These are phyloP conservation scores for Chrysemys picta DNA, from an alignment of 2,113 vertebrate species.

Conservation along the genomic window DNA sequence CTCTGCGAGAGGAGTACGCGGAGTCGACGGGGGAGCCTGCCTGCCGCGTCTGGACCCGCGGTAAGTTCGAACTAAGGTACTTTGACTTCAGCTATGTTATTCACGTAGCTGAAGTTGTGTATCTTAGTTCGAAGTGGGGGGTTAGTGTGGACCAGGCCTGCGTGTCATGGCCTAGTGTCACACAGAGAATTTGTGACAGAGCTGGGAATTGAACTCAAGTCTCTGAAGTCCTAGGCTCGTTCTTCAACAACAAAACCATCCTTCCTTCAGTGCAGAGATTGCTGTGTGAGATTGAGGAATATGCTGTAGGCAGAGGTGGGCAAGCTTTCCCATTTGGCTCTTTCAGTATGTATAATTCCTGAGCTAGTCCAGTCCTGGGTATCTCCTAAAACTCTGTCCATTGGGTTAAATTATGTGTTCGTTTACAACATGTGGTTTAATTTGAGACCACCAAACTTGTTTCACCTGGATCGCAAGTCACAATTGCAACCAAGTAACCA, in stretches of 20 bases:
- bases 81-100: no score
- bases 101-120: no score
- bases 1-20: no score
- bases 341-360: neutral
- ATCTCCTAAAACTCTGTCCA: neutral
- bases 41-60: no score
- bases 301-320: neutral
- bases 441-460: accelerated
- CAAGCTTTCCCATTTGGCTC: neutral
- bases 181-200: neutral
- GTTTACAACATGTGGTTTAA: neutral
- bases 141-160: no score
- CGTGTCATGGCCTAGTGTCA: neutral
- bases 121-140: no score
- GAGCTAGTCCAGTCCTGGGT: neutral
- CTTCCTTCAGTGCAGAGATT: neutral
- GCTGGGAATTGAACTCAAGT: neutral
- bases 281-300: neutral
- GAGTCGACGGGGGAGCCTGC: no score
- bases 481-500: neutral
- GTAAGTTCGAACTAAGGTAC: no score
- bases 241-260: neutral
- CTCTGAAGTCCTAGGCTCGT: accelerated
- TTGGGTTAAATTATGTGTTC: neutral
- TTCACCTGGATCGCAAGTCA: neutral